Base-by-base conservation (phyloP, 2,888 invertebrate genomes). In the Phragmatobia fuliginosa region DNA sequence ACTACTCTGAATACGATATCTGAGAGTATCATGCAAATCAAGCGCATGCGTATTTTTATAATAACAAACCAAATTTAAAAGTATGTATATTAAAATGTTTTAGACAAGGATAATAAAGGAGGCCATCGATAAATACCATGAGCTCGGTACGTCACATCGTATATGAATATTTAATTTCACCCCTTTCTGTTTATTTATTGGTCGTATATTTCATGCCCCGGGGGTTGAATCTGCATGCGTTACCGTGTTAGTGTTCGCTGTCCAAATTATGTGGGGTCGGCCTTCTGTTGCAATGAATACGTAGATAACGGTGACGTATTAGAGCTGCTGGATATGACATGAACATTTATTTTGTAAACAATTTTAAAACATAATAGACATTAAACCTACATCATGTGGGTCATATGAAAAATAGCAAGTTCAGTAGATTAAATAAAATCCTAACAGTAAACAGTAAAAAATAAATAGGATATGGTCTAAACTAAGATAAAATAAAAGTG, bases 161-260 rank as follows among this genome's bases (percentile, higher is more conserved):
- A 80, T 88, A 93, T 94, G 93, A 94, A 95, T 94, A 94, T 94
- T 94, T 94, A 93, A 94, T 92, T 92, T 92, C 92, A 94, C 94
- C 94, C 94, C 94, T 92, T 92, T 91, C 88, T 85, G 91, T 94
- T 94, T 95, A 94, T 94, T 95, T 94, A 95, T 95, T 93, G 93
- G 93, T 87, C 91, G 90, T 94, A 94, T 94, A 94, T 94, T 94
- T 94, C 94, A 94, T 91, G 86, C 90, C 91, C 88, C 82, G 84
- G 82, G 91, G 92, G 88, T 82, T 76, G 82, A 85, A 91, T 93
- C 91, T 91, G 92, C 92, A 93, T 93, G 87, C 88, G 90, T 88
- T 89, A 82, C 83, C 77, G 72, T 74, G 77, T 81, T 80, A 82
- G 83, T 87, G 83, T 82, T 82, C 85, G 85, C 85, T 86, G 88